These are phyloP conservation scores for Gymnodraco acuticeps DNA, from an alignment of 2,797 vertebrate species.

Conservation along the genomic window DNA sequence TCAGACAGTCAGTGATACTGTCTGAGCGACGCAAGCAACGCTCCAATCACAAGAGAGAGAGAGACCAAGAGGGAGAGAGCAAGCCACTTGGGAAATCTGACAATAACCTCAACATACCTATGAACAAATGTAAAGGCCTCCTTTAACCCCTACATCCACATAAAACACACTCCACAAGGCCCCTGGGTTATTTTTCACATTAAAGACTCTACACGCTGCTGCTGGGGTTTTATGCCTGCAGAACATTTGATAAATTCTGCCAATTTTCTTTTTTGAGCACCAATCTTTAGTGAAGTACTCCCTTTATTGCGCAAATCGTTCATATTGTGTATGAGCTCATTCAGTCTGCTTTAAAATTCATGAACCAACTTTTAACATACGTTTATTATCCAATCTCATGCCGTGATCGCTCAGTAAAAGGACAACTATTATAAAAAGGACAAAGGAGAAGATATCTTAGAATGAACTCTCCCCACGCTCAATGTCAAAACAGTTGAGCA, in stretches of 20 bases:
- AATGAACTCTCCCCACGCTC: conserved; percentile 4
- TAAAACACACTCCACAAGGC: conserved; percentile 76
- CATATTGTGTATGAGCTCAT: conserved; percentile 56
- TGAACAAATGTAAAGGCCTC: conserved; percentile 74
- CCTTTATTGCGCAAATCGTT: conserved; percentile 68
- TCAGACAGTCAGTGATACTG: conserved; percentile 79
- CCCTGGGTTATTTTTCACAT: conserved; percentile 81
- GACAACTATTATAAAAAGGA: conserved; percentile 48
- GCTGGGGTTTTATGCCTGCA: conserved; percentile 64
- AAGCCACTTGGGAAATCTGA: conserved; percentile 89
- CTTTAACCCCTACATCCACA: conserved; percentile 83
- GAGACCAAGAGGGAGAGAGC: conserved; percentile 33
- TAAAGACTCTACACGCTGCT: conserved; percentile 66
- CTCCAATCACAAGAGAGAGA: conserved; percentile 72
- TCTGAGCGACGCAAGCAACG: conserved; percentile 77
- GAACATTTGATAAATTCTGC: conserved; percentile 81
- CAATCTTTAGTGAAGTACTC: conserved; percentile 65
- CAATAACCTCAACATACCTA: conserved; percentile 80
- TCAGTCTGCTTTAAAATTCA: conserved; percentile 60
- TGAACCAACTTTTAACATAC: conserved; percentile 36
- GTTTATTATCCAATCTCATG: conserved; percentile 66
- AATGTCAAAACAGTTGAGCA: conserved; percentile 29
- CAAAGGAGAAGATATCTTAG: conserved; percentile 37
- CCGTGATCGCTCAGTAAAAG: conserved; percentile 37
- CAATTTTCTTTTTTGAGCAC: conserved; percentile 78